Evolutionary conservation across 1,140 invertebrate species (phyloP).

Genomic region (Drosophila biarmipes): DNA sequence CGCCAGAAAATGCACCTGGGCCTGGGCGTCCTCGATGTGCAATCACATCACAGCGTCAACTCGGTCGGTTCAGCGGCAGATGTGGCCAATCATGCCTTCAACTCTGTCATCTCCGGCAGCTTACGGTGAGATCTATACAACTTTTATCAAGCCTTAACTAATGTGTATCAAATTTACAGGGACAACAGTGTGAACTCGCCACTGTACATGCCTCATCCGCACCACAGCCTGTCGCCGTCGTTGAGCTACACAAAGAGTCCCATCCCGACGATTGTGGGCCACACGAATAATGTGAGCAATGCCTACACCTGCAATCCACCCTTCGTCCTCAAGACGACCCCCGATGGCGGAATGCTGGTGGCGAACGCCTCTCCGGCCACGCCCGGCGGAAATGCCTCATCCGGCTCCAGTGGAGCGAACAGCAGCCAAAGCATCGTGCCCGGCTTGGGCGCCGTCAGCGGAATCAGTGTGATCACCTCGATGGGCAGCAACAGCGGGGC

Average conservation of each 20-base stretch:
- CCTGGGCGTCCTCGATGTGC: conserved; percentile 45
- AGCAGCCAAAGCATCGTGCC: conserved; percentile 49
- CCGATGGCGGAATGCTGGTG: conserved; percentile 52
- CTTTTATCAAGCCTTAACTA: background rate
- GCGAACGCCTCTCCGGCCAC: conserved; percentile 49
- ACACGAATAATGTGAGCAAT: conserved; percentile 71
- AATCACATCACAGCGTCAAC: conserved; percentile 42
- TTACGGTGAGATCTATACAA: conserved; percentile 58
- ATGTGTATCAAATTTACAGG: conserved; percentile 30
- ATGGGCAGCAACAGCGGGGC: conserved; percentile 76
- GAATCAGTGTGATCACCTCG: conserved; percentile 76
- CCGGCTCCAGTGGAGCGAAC: conserved; percentile 23
- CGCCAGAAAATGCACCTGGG: conserved; percentile 72
- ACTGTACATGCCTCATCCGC: conserved; percentile 76
- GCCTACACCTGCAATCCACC: conserved; percentile 75
- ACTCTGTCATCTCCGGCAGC: conserved; percentile 67
- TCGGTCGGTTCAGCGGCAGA: conserved; percentile 20
- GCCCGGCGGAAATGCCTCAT: conserved; percentile 25
- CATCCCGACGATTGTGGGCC: conserved; percentile 74
- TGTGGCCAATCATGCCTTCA: conserved; percentile 70
- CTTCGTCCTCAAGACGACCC: conserved; percentile 62
- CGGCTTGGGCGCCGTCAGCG: conserved; percentile 67
- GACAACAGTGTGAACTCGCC: conserved; percentile 81
- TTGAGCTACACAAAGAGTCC: conserved; percentile 81
- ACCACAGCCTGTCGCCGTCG: conserved; percentile 77